Conservation (phyloP, 1,140 invertebrate genomes). For the Anadara kagoshimensis region DNA sequence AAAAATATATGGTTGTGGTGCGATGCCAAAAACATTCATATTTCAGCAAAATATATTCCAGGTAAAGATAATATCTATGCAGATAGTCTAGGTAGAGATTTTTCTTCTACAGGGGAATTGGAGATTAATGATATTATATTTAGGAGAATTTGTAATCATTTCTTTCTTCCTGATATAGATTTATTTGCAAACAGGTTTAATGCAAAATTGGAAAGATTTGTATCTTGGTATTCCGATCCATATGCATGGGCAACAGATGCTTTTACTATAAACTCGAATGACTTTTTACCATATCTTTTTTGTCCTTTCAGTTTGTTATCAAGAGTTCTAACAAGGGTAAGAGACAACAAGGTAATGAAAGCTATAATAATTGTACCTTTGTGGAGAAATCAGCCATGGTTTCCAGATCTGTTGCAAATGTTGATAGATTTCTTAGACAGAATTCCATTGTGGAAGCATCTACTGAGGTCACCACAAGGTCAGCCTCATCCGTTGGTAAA, state of each 20-base stretch:
- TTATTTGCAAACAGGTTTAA: constrained; percentile 31
- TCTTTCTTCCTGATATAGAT: constrained; percentile 30
- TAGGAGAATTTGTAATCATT: constrained; percentile 13
- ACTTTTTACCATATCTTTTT: no score
- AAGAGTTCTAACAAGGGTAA: constrained; percentile 31
- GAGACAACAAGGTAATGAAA: constrained; percentile 27
- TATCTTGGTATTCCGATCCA: constrained; percentile 16
- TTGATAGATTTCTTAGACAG: constrained; percentile 23
- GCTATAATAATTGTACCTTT: constrained; percentile 28
- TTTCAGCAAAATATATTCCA: constrained; percentile 14
- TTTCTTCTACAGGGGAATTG: constrained; percentile 23
- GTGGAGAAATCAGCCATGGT: constrained; percentile 40
- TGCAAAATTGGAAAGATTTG: constrained; percentile 1
- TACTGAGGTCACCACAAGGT: constrained; percentile 7
- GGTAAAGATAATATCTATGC: constrained; percentile 23
- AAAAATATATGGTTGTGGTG: constrained; percentile 33
- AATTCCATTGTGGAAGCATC: constrained; percentile 2
- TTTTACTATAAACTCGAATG: constrained; percentile 17
- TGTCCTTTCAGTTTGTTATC: constrained; percentile 35
- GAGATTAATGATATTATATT: constrained; percentile 22
- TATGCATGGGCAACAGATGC: constrained; percentile 26
- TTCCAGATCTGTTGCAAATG: constrained; percentile 24
- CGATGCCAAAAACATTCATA: constrained; percentile 20
- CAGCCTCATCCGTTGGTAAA: constrained; percentile 16
- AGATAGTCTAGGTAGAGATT: constrained; percentile 20